Conservation (phyloP, 2,888 invertebrate genomes). For the Napeogenes inachia region DNA sequence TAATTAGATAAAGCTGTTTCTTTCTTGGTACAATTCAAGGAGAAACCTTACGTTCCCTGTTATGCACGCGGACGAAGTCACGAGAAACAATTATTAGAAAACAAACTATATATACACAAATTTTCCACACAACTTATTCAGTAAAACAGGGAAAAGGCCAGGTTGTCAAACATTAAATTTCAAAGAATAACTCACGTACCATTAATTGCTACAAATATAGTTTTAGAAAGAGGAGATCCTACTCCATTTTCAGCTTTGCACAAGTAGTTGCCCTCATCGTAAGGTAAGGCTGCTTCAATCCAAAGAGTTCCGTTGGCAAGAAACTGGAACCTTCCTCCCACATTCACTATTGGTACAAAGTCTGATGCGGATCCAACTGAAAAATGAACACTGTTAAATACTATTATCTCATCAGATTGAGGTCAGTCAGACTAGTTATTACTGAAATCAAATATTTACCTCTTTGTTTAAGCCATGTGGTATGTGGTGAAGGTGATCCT, state of each 20-base stretch:
- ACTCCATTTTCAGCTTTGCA: slow-evolving; percentile 92
- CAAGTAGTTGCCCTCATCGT: slow-evolving; percentile 90
- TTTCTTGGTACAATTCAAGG: too few species aligned
- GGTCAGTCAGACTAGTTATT: not conserved
- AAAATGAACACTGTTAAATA: slow-evolving; percentile 3
- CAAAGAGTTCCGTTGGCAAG: slow-evolving; percentile 85
- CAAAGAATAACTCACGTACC: slow-evolving; percentile 70
- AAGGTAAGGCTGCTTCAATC: slow-evolving; percentile 84
- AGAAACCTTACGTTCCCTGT: too few species aligned
- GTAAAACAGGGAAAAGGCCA: too few species aligned
- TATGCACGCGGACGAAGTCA: too few species aligned
- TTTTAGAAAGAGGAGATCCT: slow-evolving; percentile 88
- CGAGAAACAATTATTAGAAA: too few species aligned
- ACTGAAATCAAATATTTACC: slow-evolving; percentile 52
- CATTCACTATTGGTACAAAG: slow-evolving; percentile 80
- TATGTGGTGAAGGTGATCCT: slow-evolving; percentile 84
- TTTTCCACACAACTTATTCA: too few species aligned
- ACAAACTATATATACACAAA: too few species aligned
- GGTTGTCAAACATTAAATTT: too few species aligned
- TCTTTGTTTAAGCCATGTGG: slow-evolving; percentile 85
- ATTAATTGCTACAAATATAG: slow-evolving; percentile 87
- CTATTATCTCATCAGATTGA: not conserved
- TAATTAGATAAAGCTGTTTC: too few species aligned
- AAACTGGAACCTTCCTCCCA: slow-evolving; percentile 79
- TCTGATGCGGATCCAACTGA: slow-evolving; percentile 80